Percentiles rank a stretch among this genome's conserved stretches.
These are phyloP conservation scores for Burhinus bistriatus DNA, from an alignment of 2,113 vertebrate genomes.

Conservation along the genomic window DNA sequence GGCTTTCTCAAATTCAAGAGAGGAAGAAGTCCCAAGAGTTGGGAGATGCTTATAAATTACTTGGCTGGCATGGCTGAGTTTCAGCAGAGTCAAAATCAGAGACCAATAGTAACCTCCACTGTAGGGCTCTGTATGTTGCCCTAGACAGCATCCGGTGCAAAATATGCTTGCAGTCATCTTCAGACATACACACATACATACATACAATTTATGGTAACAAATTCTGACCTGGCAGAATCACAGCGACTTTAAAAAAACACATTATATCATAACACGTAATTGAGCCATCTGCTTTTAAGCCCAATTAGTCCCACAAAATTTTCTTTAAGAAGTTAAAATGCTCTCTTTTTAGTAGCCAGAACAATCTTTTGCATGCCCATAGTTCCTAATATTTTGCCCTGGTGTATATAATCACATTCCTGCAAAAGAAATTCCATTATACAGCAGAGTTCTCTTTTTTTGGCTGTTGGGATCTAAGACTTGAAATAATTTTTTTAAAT, in stretches of 20 bases:
- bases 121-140: not conserved
- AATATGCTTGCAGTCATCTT: not conserved
- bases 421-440: not conserved
- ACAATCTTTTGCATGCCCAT: not conserved
- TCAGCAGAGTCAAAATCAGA: not conserved
- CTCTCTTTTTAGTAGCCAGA: not conserved
- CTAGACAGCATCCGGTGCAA: not conserved
- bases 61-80: not conserved
- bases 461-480: not conserved
- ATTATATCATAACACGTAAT: rapidly evolving
- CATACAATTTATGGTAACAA: not conserved
- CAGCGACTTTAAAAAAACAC: not conserved
- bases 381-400: not conserved
- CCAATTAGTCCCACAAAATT: not conserved
- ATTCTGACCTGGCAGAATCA: not conserved
- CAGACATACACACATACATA: not conserved
- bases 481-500: not conserved
- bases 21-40: not conserved
- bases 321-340: not conserved
- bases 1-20: not conserved
- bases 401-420: not conserved
- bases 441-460: not conserved
- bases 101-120: not conserved
- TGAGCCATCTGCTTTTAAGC: not conserved
- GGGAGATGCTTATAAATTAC: not conserved